Evolutionary conservation across 2,113 vertebrate species (phyloP).

Genomic region (Phylloscopus whistleri): DNA sequence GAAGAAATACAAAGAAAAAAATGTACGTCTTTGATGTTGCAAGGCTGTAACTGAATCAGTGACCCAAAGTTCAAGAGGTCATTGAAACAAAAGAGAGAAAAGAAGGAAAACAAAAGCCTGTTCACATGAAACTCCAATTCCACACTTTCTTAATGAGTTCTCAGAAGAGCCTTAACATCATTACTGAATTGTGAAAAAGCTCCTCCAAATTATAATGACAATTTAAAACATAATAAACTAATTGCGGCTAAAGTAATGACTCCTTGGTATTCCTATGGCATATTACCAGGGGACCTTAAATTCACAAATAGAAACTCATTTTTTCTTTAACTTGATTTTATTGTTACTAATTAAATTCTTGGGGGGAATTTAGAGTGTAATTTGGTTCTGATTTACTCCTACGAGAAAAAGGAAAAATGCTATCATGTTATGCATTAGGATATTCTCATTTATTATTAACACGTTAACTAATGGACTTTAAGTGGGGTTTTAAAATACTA

Average conservation of each 20-base stretch:
- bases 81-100: slow-evolving; percentile 24
- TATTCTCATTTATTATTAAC: neutral
- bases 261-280: neutral
- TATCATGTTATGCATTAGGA: neutral
- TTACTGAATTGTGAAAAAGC: neutral
- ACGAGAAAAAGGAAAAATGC: neutral
- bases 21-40: slow-evolving; percentile 21
- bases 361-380: neutral
- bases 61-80: slow-evolving; percentile 60
- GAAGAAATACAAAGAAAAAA: slow-evolving; percentile 19
- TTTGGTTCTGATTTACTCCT: neutral
- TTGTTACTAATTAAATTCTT: neutral
- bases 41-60: slow-evolving; percentile 50
- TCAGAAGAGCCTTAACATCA: slow-evolving; percentile 45
- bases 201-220: neutral
- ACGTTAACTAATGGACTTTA: neutral
- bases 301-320: neutral
- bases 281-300: neutral
- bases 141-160: slow-evolving; percentile 52
- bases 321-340: neutral
- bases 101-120: slow-evolving; percentile 46
- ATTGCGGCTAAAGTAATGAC: slow-evolving; percentile 1
- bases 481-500: neutral
- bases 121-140: slow-evolving; percentile 44
- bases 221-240: slow-evolving; percentile 15